Percentiles rank a stretch among this genome's conserved stretches.
phyloP scores from a whole-genome alignment of 1,140 invertebrate species.

The Lanistes nyassanus region DNA sequence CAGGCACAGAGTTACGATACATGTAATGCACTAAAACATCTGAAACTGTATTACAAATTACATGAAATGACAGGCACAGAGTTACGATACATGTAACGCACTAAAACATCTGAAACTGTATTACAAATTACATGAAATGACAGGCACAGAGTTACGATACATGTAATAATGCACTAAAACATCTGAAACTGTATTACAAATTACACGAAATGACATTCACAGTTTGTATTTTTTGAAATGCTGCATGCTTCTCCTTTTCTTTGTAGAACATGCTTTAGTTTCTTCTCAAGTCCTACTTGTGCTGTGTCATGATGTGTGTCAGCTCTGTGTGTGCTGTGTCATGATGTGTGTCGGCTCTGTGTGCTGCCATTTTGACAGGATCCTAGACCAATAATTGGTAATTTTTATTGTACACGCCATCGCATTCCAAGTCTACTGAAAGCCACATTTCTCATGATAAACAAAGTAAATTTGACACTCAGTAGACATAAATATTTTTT shows the following conservation, averaged over 20 bases:
- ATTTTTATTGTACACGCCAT: background rate
- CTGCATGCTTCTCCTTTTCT: too few species aligned
- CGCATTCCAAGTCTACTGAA: background rate
- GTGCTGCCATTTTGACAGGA: too few species aligned
- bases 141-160: too few species aligned
- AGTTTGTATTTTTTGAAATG: too few species aligned
- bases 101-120: background rate
- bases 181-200: background rate
- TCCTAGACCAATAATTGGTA: background rate
- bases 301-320: too few species aligned
- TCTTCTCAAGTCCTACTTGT: too few species aligned
- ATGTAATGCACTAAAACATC: background rate
- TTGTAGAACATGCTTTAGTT: too few species aligned
- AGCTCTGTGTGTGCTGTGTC: too few species aligned
- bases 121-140: conserved; percentile 1
- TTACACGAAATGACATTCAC: conserved; percentile 1
- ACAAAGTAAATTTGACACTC: too few species aligned
- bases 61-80: too few species aligned
- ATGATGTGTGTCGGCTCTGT: too few species aligned
- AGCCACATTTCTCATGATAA: too few species aligned
- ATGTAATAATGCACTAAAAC: background rate
- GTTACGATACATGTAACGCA: background rate
- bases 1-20: background rate
- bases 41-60: background rate
- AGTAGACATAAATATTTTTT: background rate